These are phyloP conservation scores for Ophioderma brevispina DNA, from an alignment of 35 echinoderm and acorn worm genomes.

Conservation along the genomic window DNA sequence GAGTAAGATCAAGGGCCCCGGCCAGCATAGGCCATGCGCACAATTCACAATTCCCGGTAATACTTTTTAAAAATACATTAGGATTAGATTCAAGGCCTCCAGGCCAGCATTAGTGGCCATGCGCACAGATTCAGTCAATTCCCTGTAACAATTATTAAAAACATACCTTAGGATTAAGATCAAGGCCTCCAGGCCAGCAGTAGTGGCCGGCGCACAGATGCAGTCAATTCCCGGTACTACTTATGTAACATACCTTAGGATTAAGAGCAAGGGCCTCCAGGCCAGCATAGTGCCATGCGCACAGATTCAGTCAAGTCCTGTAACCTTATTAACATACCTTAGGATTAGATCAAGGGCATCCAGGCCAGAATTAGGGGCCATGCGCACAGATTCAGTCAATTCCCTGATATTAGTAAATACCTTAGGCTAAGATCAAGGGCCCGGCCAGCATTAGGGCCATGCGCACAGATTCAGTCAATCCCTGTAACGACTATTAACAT, in stretches of 20 bases:
- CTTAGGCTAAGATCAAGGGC: no score
- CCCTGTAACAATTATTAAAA: background rate
- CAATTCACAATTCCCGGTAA: no score
- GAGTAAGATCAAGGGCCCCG: no score
- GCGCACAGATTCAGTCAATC: no score
- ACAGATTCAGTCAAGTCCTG: constrained; percentile 34
- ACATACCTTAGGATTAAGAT: constrained; percentile 80
- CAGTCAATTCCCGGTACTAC: constrained; percentile 25
- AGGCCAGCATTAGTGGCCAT: constrained; percentile 69
- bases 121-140: constrained; percentile 37
- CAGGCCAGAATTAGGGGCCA: constrained; percentile 75
- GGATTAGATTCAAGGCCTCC: constrained; percentile 74
- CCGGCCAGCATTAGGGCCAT: no score
- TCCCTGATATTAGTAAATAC: background rate
- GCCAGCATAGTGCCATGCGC: constrained; percentile 66
- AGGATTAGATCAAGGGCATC: constrained; percentile 82
- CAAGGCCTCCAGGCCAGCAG: constrained; percentile 74
- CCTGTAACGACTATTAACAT: background rate
- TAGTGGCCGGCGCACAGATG: constrained; percentile 61
- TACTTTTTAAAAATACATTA: constrained; percentile 63
- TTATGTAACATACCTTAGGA: constrained; percentile 58
- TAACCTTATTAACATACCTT: constrained; percentile 63
- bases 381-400: constrained; percentile 37
- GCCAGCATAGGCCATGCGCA: no score
- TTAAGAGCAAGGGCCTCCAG: constrained; percentile 81